These are phyloP conservation scores for Odontomyia ornata DNA, from an alignment of 2,888 invertebrate genomes.

Conservation along the genomic window DNA sequence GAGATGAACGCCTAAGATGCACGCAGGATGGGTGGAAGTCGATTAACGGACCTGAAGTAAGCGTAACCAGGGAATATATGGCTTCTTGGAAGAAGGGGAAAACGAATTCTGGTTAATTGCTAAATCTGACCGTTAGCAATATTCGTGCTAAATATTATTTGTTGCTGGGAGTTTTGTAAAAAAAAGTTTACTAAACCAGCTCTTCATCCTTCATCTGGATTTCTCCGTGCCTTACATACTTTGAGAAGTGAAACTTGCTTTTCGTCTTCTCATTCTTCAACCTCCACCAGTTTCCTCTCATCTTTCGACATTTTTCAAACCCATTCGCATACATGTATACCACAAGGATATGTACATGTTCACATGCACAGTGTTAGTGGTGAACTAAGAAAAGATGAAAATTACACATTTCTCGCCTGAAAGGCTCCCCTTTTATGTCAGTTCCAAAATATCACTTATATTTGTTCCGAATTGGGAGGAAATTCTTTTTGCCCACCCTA, in stretches of 20 bases:
- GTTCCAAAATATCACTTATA: constrained; percentile 38
- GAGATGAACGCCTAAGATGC: not conserved
- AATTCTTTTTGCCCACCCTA: not conserved
- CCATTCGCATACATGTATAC: too few species aligned
- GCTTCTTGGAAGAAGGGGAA: not conserved
- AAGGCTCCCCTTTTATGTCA: constrained; percentile 34
- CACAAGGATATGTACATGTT: not conserved
- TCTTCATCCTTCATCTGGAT: too few species aligned
- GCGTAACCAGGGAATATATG: not conserved
- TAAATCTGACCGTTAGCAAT: not conserved
- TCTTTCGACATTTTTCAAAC: too few species aligned
- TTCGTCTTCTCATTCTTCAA: too few species aligned
- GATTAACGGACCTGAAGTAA: not conserved
- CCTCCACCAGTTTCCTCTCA: too few species aligned
- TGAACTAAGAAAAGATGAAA: constrained; percentile 47
- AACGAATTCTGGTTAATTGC: not conserved
- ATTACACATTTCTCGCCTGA: constrained; percentile 47
- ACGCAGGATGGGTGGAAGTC: not conserved
- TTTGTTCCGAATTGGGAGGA: constrained; percentile 19
- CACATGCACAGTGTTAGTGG: not conserved
- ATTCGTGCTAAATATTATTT: too few species aligned
- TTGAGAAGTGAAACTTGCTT: too few species aligned
- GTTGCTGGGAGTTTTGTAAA: too few species aligned
- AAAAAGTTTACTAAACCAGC: too few species aligned
- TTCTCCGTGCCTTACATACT: too few species aligned